Evolutionary conservation across 2,888 invertebrate genomes (phyloP).

Genomic region (Megaustenia siamemsis): DNA sequence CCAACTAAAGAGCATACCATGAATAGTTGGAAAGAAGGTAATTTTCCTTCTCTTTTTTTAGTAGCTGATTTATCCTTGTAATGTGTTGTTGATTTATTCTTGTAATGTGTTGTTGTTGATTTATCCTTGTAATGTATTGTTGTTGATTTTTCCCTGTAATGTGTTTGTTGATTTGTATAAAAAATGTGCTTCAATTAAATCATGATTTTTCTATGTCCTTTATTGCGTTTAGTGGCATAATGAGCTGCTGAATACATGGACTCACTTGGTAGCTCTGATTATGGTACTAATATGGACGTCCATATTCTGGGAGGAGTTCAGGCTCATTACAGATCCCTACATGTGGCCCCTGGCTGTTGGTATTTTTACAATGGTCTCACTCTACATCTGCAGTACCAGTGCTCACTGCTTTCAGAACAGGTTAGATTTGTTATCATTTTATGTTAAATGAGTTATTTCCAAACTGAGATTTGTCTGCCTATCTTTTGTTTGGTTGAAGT

Average conservation of each 20-base stretch:
- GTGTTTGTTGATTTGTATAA: too few species aligned
- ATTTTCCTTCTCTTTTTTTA: too few species aligned
- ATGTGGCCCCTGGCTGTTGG: slow-evolving; percentile 77
- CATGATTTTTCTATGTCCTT: not conserved
- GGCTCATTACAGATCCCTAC: slow-evolving; percentile 74
- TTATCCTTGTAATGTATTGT: too few species aligned
- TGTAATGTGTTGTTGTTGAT: too few species aligned
- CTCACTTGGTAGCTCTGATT: slow-evolving; percentile 74
- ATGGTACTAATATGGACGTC: slow-evolving; percentile 64
- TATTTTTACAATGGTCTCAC: slow-evolving; percentile 71
- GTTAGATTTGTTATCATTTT: slow-evolving; percentile 21
- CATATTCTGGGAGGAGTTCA: slow-evolving; percentile 66
- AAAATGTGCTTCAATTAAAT: not conserved
- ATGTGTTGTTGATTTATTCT: too few species aligned
- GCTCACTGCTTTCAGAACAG: slow-evolving; percentile 51
- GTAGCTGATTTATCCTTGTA: too few species aligned
- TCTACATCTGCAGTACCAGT: slow-evolving; percentile 72
- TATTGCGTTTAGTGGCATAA: slow-evolving; percentile 75
- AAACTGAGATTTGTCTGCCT: too few species aligned
- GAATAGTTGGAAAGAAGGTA: too few species aligned
- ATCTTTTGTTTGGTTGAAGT: too few species aligned
- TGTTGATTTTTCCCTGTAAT: too few species aligned
- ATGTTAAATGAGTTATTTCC: too few species aligned
- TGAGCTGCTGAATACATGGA: slow-evolving; percentile 79
- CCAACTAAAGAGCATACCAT: too few species aligned